These are phyloP conservation scores for Cerastoderma edule DNA, from an alignment of 2,888 invertebrate species.

Conservation along the genomic window DNA sequence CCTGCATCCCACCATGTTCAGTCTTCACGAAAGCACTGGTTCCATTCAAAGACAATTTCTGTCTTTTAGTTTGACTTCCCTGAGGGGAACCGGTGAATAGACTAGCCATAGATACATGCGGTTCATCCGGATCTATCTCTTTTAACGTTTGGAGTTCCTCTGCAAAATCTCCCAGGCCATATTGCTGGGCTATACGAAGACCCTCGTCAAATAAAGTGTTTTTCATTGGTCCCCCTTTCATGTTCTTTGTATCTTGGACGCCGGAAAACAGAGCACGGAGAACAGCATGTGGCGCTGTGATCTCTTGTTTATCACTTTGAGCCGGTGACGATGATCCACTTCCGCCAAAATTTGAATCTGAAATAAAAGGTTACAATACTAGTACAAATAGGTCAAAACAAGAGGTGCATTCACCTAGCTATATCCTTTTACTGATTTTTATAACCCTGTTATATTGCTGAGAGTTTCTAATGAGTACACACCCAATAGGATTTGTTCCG, in stretches of 20 bases:
- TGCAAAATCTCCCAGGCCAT: conserved; percentile 82
- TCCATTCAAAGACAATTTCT: conserved; percentile 7
- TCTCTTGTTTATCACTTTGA: conserved; percentile 28
- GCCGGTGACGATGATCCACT: conserved; percentile 64
- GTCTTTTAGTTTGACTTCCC: not conserved
- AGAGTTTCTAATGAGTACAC: too few species aligned
- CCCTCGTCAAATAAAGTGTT: conserved; percentile 84
- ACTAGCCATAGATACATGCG: conserved; percentile 3
- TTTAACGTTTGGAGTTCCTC: conserved; percentile 76
- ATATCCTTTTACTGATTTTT: too few species aligned
- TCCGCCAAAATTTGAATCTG: conserved; percentile 58
- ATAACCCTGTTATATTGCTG: too few species aligned
- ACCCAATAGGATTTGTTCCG: too few species aligned
- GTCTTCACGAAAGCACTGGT: not conserved
- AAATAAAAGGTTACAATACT: conserved; percentile 21
- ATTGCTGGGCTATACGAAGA: conserved; percentile 84
- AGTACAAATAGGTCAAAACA: not conserved
- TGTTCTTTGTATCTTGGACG: conserved; percentile 3
- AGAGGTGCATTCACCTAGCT: too few species aligned
- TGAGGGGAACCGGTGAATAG: not conserved
- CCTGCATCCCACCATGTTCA: conserved; percentile 1
- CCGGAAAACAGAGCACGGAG: conserved; percentile 40
- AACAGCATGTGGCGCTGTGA: conserved; percentile 29
- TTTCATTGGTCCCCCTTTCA: conserved; percentile 30
- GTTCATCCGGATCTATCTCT: conserved; percentile 44